Percentiles rank a stretch among this genome's conserved stretches.
Conservation (phyloP, 2,888 invertebrate genomes). For the Dione vanillae region DNA sequence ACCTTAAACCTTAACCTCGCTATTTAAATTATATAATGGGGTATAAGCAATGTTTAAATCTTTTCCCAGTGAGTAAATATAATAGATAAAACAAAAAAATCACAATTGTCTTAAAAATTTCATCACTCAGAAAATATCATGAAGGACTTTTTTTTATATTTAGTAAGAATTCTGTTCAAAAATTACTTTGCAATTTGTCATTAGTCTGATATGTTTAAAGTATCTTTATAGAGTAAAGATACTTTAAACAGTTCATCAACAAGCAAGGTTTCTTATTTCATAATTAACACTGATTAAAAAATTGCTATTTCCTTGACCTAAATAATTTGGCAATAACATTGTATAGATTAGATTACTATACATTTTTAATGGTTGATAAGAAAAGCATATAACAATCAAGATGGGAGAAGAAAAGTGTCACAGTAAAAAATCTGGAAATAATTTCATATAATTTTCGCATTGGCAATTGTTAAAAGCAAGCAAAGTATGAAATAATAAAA, state of each 20-base stretch:
- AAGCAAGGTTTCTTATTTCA: not conserved
- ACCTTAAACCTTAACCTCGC: too few species aligned
- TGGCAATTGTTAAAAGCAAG: not conserved
- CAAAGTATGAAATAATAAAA: not conserved
- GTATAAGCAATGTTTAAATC: too few species aligned
- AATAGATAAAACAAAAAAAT: too few species aligned
- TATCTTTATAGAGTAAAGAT: too few species aligned
- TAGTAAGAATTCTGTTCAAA: too few species aligned
- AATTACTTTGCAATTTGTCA: not conserved
- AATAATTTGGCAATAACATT: constrained; percentile 15
- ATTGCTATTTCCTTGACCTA: not conserved
- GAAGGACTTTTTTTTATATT: too few species aligned
- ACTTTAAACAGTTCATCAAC: not conserved
- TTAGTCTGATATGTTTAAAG: not conserved
- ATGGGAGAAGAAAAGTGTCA: not conserved
- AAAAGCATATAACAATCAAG: not conserved
- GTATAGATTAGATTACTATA: not conserved
- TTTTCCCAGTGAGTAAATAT: too few species aligned
- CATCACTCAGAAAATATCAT: too few species aligned
- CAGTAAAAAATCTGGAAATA: not conserved
- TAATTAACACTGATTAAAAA: not conserved
- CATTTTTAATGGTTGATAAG: not conserved
- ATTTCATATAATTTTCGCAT: not conserved
- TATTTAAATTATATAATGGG: too few species aligned
- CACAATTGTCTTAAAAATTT: too few species aligned